These are phyloP conservation scores for Himalopsyche anomala DNA, from an alignment of 2,888 invertebrate genomes.

Conservation along the genomic window DNA sequence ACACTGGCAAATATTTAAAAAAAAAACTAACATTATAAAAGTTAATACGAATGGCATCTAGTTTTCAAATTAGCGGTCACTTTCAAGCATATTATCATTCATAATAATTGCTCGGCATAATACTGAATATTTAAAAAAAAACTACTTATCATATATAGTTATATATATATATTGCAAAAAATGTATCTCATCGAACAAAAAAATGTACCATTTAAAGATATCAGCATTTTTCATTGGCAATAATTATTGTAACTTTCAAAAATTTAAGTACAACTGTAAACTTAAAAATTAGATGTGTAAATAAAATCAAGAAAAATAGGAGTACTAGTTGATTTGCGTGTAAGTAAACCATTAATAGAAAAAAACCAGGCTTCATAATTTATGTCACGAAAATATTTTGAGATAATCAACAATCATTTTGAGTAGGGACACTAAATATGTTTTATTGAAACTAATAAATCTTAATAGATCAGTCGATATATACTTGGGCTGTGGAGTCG, in stretches of 20 bases:
- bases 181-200: background rate
- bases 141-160: background rate
- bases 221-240: too few relatives aligned
- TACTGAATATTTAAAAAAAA: slow-evolving; percentile 33
- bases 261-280: slow-evolving; percentile 13
- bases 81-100: slow-evolving; percentile 3
- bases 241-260: background rate
- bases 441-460: too few relatives aligned
- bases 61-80: slow-evolving; percentile 2
- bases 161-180: background rate
- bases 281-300: too few relatives aligned
- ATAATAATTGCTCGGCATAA: slow-evolving; percentile 20
- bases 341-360: too few relatives aligned
- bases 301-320: too few relatives aligned
- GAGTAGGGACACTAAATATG: too few relatives aligned
- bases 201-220: background rate
- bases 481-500: too few relatives aligned
- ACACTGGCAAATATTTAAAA: slow-evolving; percentile 20
- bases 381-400: too few relatives aligned
- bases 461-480: too few relatives aligned
- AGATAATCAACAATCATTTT: too few relatives aligned
- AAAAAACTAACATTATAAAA: slow-evolving; percentile 8
- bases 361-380: background rate
- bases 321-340: too few relatives aligned
- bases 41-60: slow-evolving; percentile 31